These are phyloP conservation scores for Nothobranchius kuhntae DNA, from an alignment of 2,113 vertebrate species.

Conservation along the genomic window DNA sequence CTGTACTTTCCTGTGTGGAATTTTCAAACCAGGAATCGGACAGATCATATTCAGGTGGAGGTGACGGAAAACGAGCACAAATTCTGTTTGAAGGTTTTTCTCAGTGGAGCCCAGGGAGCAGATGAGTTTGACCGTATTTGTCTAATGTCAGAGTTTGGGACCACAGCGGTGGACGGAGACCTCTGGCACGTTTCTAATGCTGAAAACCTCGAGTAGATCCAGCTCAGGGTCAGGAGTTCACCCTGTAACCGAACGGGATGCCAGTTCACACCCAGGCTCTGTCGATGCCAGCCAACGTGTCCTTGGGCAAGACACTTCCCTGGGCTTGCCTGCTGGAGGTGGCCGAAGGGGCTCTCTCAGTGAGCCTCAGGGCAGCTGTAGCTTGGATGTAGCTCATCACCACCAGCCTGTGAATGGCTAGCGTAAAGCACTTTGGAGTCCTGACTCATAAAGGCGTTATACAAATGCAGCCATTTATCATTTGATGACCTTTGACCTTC, in stretches of 20 bases:
- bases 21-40: background rate
- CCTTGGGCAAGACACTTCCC: no score
- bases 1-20: background rate
- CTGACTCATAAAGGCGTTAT: no score
- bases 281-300: no score
- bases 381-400: no score
- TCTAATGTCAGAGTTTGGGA: constrained; percentile 13
- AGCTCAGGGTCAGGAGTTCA: background rate
- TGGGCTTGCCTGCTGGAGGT: no score
- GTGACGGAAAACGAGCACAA: background rate
- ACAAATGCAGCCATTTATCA: no score
- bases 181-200: background rate
- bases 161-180: constrained; percentile 19
- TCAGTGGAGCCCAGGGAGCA: background rate
- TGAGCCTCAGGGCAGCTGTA: no score
- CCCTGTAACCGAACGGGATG: no score
- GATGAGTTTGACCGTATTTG: constrained; percentile 9
- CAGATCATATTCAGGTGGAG: background rate
- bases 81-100: background rate
- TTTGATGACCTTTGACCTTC: background rate
- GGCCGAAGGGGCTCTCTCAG: no score
- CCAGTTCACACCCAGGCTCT: no score
- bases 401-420: no score
- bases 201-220: constrained; percentile 33
- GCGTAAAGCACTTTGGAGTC: no score